These are phyloP conservation scores for Scaptomyza montana DNA, from an alignment of 1,140 invertebrate species.

Conservation along the genomic window DNA sequence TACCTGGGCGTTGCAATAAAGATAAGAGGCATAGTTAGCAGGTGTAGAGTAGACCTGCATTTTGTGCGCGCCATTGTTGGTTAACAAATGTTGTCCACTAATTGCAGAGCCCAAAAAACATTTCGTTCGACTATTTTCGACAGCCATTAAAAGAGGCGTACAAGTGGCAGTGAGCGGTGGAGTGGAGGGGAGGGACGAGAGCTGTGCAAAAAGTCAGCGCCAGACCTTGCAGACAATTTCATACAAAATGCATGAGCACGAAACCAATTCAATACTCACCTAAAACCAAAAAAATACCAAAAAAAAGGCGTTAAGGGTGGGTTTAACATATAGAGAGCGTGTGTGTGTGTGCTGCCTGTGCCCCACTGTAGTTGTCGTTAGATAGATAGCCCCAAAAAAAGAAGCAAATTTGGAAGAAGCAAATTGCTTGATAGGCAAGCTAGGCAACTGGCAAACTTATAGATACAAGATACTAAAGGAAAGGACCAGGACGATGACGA, in stretches of 20 bases:
- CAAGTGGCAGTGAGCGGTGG: neutral
- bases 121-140: slow-evolving; percentile 43
- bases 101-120: slow-evolving; percentile 73
- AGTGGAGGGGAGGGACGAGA: neutral
- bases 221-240: slow-evolving; percentile 79
- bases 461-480: slow-evolving; percentile 67
- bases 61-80: slow-evolving; percentile 54
- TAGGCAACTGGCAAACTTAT: slow-evolving; percentile 57
- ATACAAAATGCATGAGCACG: slow-evolving; percentile 82
- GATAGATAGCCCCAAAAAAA: slow-evolving; percentile 13
- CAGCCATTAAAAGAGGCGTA: slow-evolving; percentile 34
- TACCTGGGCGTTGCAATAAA: slow-evolving; percentile 60
- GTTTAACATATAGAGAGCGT: too few species aligned
- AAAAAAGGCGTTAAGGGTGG: too few species aligned
- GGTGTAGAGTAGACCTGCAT: slow-evolving; percentile 54
- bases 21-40: slow-evolving; percentile 60
- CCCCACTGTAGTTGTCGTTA: slow-evolving; percentile 64
- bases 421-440: slow-evolving; percentile 58
- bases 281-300: slow-evolving; percentile 35
- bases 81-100: slow-evolving; percentile 80
- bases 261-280: slow-evolving; percentile 77
- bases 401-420: slow-evolving; percentile 10
- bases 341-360: slow-evolving; percentile 8
- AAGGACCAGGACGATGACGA: slow-evolving; percentile 31
- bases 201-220: slow-evolving; percentile 46